phyloP scores from a whole-genome alignment of 2,797 vertebrate genomes.

The Mus caroli region DNA sequence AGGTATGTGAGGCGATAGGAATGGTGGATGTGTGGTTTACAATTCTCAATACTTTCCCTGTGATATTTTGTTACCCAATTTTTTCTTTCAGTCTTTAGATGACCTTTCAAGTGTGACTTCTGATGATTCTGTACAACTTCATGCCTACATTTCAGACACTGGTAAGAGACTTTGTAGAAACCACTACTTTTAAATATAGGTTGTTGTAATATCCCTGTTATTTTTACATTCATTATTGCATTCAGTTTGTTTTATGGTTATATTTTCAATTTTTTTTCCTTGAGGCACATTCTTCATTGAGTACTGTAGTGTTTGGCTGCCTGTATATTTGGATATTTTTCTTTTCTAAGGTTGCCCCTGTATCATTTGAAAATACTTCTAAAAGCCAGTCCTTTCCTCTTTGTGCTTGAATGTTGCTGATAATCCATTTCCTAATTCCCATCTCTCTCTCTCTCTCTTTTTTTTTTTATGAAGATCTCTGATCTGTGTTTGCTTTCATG shows the following conservation, averaged over 20 bases:
- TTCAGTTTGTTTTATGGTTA: constrained; percentile 1
- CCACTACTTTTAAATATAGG: not conserved
- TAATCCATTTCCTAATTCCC: constrained; percentile 38
- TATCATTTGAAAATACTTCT: constrained; percentile 65
- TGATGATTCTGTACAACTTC: constrained; percentile 95
- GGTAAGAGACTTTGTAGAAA: constrained; percentile 89
- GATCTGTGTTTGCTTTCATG: constrained; percentile 36
- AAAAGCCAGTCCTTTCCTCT: constrained; percentile 37
- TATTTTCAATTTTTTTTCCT: not conserved
- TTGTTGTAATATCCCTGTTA: constrained; percentile 24
- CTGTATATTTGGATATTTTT: constrained; percentile 18
- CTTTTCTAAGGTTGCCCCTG: constrained; percentile 50
- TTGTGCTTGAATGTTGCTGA: constrained; percentile 50
- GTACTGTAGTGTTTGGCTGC: constrained; percentile 31
- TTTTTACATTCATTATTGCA: constrained; percentile 54
- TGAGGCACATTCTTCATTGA: constrained; percentile 47
- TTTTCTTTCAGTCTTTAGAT: constrained; percentile 93
- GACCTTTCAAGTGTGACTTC: constrained; percentile 95
- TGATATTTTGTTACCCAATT: constrained; percentile 72
- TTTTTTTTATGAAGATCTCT: not conserved
- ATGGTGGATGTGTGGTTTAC: not conserved
- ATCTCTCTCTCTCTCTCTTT: not conserved
- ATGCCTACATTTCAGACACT: constrained; percentile 98
- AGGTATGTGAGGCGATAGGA: not conserved
- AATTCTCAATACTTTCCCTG: constrained; percentile 37